Conservation (phyloP, 2,797 vertebrate species). For the Carduelis carduelis region DNA sequence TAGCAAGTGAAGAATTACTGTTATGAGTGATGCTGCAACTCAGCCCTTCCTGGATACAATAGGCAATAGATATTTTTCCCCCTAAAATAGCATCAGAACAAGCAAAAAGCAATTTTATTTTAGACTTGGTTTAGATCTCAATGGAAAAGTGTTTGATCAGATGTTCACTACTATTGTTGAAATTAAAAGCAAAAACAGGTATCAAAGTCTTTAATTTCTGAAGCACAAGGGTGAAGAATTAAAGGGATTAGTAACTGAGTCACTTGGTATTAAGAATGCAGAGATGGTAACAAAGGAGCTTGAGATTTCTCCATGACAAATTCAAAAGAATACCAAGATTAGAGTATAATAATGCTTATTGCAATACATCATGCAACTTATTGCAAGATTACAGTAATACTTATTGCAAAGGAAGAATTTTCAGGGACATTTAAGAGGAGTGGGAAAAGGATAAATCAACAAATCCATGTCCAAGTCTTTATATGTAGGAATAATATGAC, state of each 20-base stretch:
- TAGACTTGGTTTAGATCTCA: not conserved
- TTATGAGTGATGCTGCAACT: not conserved
- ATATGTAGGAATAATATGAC: not conserved
- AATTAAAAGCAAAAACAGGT: not conserved
- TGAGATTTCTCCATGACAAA: not conserved
- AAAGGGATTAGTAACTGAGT: not conserved
- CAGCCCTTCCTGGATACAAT: not conserved
- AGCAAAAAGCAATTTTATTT: not conserved
- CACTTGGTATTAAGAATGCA: not conserved
- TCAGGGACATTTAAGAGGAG: not conserved
- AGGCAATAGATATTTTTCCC: not conserved
- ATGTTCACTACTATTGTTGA: not conserved
- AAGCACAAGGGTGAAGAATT: not conserved
- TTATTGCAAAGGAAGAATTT: not conserved
- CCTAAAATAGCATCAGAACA: not conserved
- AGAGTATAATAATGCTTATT: not conserved
- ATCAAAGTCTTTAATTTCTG: not conserved
- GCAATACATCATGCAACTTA: not conserved
- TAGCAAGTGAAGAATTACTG: not conserved
- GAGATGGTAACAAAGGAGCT: not conserved
- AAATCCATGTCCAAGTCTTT: not conserved
- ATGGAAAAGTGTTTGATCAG: not conserved
- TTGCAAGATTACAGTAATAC: not conserved
- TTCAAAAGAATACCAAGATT: not conserved
- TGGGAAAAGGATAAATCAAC: not conserved